Evolutionary conservation across 2,797 vertebrate species (phyloP).

Genomic region (Tragelaphus eurycerus): DNA sequence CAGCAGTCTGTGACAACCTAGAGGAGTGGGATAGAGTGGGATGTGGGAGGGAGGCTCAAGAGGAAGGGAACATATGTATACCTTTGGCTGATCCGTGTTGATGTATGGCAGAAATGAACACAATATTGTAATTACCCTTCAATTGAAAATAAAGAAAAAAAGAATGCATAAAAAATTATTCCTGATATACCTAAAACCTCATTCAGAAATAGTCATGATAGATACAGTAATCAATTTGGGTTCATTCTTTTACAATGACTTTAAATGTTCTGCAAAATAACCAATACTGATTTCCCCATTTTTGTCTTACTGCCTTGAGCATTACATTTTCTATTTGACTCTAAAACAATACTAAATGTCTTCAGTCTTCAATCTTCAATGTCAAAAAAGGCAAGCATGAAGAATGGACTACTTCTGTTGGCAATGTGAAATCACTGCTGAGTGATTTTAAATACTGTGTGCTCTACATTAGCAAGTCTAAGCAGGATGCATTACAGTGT

Average conservation of each 20-base stretch:
- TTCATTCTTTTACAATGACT: slow-evolving; percentile 18
- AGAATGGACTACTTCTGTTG: background rate
- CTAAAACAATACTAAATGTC: background rate
- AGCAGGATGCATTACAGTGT: background rate
- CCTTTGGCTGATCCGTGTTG: background rate
- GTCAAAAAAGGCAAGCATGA: slow-evolving; percentile 12
- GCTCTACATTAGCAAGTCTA: background rate
- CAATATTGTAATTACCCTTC: background rate
- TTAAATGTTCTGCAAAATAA: slow-evolving; percentile 30
- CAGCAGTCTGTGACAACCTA: background rate
- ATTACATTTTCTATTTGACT: slow-evolving; percentile 41
- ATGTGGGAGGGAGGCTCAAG: background rate
- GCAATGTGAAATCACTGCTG: background rate
- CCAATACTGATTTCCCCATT: background rate
- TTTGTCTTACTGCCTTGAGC: background rate
- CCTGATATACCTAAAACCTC: background rate
- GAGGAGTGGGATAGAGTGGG: background rate
- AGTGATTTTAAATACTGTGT: background rate
- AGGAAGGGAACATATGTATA: background rate
- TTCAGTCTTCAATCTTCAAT: slow-evolving; percentile 11
- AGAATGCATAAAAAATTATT: background rate
- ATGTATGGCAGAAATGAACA: background rate
- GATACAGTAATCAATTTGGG: background rate
- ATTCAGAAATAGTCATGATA: background rate
- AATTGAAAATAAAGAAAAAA: background rate